These are phyloP conservation scores for Diadegma fenestrale DNA, from an alignment of 2,888 invertebrate genomes.

Conservation along the genomic window DNA sequence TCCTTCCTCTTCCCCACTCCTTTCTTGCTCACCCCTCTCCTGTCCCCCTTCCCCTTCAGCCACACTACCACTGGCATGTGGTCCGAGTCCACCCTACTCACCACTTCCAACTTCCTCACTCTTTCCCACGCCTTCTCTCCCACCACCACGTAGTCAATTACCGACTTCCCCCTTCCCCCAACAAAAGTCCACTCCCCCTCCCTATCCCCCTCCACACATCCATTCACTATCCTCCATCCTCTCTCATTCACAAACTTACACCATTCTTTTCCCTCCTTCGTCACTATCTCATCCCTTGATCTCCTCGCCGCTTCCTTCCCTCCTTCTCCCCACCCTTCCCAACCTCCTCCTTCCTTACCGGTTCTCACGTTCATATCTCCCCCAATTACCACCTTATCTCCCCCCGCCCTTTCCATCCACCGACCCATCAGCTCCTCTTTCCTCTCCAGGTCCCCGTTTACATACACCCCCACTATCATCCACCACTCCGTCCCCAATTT, in stretches of 20 bases:
- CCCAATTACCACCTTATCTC: not conserved
- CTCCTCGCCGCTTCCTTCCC: no score
- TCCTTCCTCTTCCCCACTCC: not conserved
- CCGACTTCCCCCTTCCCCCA: slow-evolving; percentile 31
- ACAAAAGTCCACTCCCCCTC: not conserved
- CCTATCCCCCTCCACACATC: not conserved
- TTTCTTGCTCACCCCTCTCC: no score
- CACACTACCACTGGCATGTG: no score
- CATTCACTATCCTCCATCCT: not conserved
- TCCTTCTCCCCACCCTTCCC: slow-evolving; percentile 3
- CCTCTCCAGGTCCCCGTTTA: no score
- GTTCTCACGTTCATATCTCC: not conserved
- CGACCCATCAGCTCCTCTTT: no score
- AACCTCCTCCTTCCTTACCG: not conserved
- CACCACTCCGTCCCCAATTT: slow-evolving; percentile 1
- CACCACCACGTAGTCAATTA: slow-evolving; percentile 61
- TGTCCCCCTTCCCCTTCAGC: no score
- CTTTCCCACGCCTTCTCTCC: slow-evolving; percentile 24
- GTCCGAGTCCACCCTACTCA: no score
- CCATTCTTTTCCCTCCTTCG: not conserved
- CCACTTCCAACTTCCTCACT: not conserved
- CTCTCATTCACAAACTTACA: not conserved
- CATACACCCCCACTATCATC: not conserved
- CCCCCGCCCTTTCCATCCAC: slow-evolving; percentile 36
- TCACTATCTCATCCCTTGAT: not conserved